Conservation (phyloP, 2,113 vertebrate genomes). For the Tragelaphus imberbis region DNA sequence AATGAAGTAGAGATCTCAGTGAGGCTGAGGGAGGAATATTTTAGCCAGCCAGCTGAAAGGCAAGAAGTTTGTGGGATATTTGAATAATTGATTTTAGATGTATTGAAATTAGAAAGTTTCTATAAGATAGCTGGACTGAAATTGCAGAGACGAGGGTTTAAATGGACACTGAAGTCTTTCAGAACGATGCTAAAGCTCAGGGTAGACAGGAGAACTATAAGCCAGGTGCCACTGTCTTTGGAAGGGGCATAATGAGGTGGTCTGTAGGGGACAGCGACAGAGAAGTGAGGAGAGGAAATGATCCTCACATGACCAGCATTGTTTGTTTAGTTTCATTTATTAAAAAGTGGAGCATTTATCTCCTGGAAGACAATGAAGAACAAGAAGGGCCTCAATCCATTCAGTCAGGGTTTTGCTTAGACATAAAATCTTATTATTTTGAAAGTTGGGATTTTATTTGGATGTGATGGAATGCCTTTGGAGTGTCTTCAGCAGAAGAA, state of each 20-base stretch:
- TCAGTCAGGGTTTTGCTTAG: background rate
- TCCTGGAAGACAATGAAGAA: background rate
- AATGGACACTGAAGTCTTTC: background rate
- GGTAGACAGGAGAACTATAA: too few relatives aligned
- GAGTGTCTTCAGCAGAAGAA: background rate
- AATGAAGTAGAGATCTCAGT: background rate
- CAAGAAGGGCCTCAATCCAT: background rate
- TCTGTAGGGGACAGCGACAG: background rate
- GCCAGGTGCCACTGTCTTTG: background rate
- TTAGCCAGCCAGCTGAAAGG: background rate
- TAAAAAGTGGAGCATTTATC: background rate
- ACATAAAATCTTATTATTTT: background rate
- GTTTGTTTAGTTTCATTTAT: background rate
- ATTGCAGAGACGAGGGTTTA: background rate
- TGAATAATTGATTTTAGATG: background rate
- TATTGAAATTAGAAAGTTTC: background rate
- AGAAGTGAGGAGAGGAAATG: background rate
- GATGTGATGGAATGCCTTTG: background rate
- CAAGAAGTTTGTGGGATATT: background rate
- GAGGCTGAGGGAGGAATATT: background rate
- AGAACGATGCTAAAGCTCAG: background rate
- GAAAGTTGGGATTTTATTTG: background rate
- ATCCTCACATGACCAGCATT: background rate
- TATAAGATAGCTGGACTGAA: background rate
- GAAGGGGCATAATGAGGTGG: background rate